Base-by-base conservation (phyloP, 2,797 vertebrate species). In the Ctenosaura bakeri region DNA sequence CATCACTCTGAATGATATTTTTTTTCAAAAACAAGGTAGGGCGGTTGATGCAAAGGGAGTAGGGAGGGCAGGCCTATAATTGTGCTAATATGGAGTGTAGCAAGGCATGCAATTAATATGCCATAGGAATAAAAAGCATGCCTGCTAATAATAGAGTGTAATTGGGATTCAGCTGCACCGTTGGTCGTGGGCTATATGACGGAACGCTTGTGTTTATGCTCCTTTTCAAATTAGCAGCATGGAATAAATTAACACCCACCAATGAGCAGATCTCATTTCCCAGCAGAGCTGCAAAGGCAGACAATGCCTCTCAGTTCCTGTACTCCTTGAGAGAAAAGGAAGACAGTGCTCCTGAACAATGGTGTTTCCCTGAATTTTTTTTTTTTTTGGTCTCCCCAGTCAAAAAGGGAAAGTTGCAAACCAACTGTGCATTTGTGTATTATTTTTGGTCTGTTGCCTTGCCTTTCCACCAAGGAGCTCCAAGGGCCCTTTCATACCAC, bases 51-150 rank as follows among this genome's bases (percentile, higher is more conserved):
- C 3, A 38, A 26, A 24, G 2, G 86, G 73, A 35, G 42, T 13
- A 42, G 35, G 38, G 81, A 94, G 94, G 94, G 83, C 71, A 86
- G 94, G 93, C 93, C 95, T 92, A 35, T 96, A 96, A 97, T 97
- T 96, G 93, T 95, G 96, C 96, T 97, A 97, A 97, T 97, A 97
- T 95, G 94, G 91, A 92, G 86, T 94, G 93, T 89, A 92, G 95
- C 93, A 95, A 90, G 93, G 91, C 92, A 93, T 96, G 94, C 95
- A 97, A 97, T 98, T 97, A 97, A 97, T 97, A 95, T 95, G 96
- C 94, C 92, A 89, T 10, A 82, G 89, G 94, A 97, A 97, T 96
- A 97, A 97, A 97, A 95, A 94, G 93, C 93, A 95, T 96, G 95
- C 87, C 92, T 93, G 93, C 95, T 97, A 96, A 97, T 96, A 93